phyloP scores from a whole-genome alignment of 2,797 vertebrate genomes.

The Semotilus atromaculatus region DNA sequence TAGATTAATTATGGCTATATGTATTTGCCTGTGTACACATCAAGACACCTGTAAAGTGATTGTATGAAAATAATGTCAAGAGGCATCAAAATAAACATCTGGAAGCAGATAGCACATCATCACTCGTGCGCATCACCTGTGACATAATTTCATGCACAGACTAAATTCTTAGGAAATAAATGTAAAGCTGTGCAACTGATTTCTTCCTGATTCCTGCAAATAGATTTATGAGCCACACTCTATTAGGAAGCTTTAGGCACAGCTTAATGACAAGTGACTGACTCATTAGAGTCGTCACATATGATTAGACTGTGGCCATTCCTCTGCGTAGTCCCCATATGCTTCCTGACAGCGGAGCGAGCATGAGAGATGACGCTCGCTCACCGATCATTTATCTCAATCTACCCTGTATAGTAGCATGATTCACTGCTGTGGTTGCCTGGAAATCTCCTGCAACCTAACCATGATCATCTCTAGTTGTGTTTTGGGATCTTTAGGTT shows the following conservation, averaged over 20 bases:
- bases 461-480: slow-evolving; percentile 29
- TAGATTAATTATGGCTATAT: slow-evolving; percentile 18
- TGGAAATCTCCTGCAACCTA: slow-evolving; percentile 29
- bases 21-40: slow-evolving; percentile 16
- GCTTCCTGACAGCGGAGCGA: slow-evolving; percentile 44
- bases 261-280: slow-evolving; percentile 62
- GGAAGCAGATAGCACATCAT: slow-evolving; percentile 43
- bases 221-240: slow-evolving; percentile 55
- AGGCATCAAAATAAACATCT: slow-evolving; percentile 43
- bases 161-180: slow-evolving; percentile 30
- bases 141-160: slow-evolving; percentile 40
- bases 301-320: slow-evolving; percentile 57
- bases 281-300: slow-evolving; percentile 61
- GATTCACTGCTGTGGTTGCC: slow-evolving; percentile 15
- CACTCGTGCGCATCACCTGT: slow-evolving; percentile 36
- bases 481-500: slow-evolving; percentile 24
- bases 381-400: slow-evolving; percentile 51
- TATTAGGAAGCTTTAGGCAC: slow-evolving; percentile 48
- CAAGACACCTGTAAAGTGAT: slow-evolving; percentile 22
- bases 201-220: slow-evolving; percentile 52
- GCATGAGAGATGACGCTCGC: slow-evolving; percentile 50
- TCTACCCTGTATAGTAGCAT: slow-evolving; percentile 22
- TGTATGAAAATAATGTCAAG: slow-evolving; percentile 16
- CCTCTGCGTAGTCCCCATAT: slow-evolving; percentile 44
- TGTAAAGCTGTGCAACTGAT: slow-evolving; percentile 51